A percentile compares a stretch with the other conserved stretches of the same genome.
Evolutionary conservation across 2,888 invertebrate species (phyloP).

Genomic region (Dermolepida albohirtum): DNA sequence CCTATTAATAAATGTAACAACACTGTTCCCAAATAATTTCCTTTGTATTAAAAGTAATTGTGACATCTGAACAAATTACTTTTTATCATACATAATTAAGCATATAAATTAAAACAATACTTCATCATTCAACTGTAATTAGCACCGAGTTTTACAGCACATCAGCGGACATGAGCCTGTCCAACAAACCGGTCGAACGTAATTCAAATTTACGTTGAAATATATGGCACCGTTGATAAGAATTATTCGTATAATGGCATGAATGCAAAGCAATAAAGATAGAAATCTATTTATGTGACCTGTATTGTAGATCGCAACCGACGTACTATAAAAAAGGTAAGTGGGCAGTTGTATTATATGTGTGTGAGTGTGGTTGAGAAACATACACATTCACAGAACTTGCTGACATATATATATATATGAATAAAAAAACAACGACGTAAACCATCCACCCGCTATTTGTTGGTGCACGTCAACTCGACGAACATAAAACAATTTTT

Average conservation of each 20-base stretch:
- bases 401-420: background rate
- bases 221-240: slow-evolving; percentile 45
- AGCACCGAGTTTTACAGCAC: slow-evolving; percentile 1
- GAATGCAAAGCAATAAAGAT: slow-evolving; percentile 48
- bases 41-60: no score
- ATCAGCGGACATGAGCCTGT: background rate
- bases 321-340: slow-evolving; percentile 23
- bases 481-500: slow-evolving; percentile 38
- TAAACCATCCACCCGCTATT: slow-evolving; percentile 12
- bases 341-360: slow-evolving; percentile 11
- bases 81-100: no score
- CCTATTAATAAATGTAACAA: no score
- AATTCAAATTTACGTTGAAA: slow-evolving; percentile 33
- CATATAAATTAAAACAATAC: no score
- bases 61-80: no score
- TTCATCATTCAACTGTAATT: no score
- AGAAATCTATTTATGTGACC: slow-evolving; percentile 44
- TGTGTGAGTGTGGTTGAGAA: slow-evolving; percentile 4
- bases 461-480: slow-evolving; percentile 20
- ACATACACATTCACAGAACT: slow-evolving; percentile 7
- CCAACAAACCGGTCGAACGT: background rate
- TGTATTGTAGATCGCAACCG: slow-evolving; percentile 30
- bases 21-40: no score
- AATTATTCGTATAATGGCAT: slow-evolving; percentile 46
- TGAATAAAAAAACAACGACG: slow-evolving; percentile 6